Evolutionary conservation across 2,888 invertebrate genomes (phyloP), one percentile per base, ranked within the genome.

Genomic region (Drosophila rubida): DNA sequence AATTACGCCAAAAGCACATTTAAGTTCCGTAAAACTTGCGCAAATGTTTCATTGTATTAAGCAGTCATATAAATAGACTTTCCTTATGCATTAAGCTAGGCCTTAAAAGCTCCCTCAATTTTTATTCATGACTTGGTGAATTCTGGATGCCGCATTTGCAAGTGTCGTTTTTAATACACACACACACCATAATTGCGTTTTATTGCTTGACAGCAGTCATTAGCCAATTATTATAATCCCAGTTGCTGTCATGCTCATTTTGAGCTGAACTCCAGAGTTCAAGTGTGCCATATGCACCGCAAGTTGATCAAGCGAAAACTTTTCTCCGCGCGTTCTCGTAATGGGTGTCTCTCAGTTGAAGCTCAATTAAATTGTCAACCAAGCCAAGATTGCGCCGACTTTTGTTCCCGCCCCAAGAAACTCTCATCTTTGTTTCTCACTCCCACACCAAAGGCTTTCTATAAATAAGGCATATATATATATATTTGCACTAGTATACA

Each of bases 401-500:
- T 68, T 73, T 73, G 57, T 64, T 49, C 39, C 23, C 13, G 14
- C n/a, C 35, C 5, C n/a, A n/a, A n/a, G 14, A n/a, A 51, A 19
- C 49, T 22, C 59, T 25, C 22, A 35, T 41, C 39, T 23, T 68
- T 32, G 32, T 32, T 59, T 55, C 61, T 32, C 58, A 74, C 73
- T 58, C 73, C 73, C 69, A 65, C 61, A 39, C 42, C 37, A 30
- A 16, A 13, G 7, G 27, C 1, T n/a, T 11, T 13, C 51, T 35
- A 50, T 58, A 51, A 57, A 39, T 45, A 11, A 35, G 48, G 46
- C 45, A 41, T 61, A 25, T 58, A 46, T 14, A 32, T 23, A 41
- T 60, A 35, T 51, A 30, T 32, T 37, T 14, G 0, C n/a, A 54
- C 48, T 48, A 50, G 27, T 48, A 37, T 44, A 51, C 49, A 57